phyloP scores from a whole-genome alignment of 2,113 vertebrate species.

The Suncus etruscus region DNA sequence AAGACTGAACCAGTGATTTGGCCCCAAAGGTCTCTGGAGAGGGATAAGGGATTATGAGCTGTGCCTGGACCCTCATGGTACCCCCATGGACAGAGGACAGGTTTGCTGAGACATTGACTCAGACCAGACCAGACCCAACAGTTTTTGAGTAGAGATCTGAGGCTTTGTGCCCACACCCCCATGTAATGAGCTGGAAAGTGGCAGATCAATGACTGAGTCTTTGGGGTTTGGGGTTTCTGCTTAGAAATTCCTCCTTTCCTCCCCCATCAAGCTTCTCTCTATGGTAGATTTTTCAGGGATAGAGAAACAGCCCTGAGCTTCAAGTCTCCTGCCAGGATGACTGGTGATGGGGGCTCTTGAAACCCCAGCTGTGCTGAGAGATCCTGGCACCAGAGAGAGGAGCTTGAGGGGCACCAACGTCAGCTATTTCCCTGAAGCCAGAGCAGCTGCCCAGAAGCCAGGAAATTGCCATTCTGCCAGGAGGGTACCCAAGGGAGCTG shows the following conservation, averaged over 20 bases:
- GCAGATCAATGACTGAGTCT: not conserved
- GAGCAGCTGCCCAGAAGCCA: conserved; percentile 42
- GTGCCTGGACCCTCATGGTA: too few relatives aligned
- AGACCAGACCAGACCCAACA: not conserved
- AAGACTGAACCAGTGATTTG: not conserved
- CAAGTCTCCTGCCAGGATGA: too few relatives aligned
- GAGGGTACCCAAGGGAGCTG: not conserved
- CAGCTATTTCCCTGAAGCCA: not conserved
- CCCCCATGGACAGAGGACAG: not conserved
- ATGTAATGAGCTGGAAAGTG: not conserved
- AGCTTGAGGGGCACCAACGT: not conserved
- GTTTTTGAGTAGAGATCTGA: not conserved
- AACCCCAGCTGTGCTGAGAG: not conserved
- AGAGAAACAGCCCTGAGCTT: not conserved
- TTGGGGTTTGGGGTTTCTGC: not conserved
- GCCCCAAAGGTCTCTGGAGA: not conserved
- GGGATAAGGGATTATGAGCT: not conserved
- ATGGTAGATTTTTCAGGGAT: not conserved
- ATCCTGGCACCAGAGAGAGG: not conserved
- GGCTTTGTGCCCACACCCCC: not conserved
- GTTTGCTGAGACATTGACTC: not conserved
- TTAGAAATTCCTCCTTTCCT: not conserved
- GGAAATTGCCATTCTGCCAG: conserved; percentile 40
- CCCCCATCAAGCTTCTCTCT: not conserved
- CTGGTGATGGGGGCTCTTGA: too few relatives aligned